phyloP scores from a whole-genome alignment of 2,113 vertebrate genomes.

The Pagrus major region DNA sequence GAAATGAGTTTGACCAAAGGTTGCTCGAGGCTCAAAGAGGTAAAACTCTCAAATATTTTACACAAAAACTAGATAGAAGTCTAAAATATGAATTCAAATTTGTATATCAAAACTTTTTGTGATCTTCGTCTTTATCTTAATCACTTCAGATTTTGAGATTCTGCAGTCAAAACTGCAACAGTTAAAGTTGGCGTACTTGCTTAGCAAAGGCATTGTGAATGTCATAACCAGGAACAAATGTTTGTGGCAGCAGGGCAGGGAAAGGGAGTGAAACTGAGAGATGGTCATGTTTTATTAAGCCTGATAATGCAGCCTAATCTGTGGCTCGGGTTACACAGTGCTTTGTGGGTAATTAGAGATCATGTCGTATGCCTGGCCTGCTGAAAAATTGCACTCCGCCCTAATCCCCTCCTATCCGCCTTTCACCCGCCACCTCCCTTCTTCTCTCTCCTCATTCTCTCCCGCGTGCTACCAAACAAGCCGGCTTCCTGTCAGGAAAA shows the following conservation, averaged over 20 bases:
- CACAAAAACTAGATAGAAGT: neutral
- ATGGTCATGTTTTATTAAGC: slow-evolving; percentile 84
- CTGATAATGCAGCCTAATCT: slow-evolving; percentile 79
- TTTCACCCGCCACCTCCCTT: slow-evolving; percentile 65
- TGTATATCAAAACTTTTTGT: neutral
- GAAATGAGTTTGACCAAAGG: neutral
- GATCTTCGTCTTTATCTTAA: neutral
- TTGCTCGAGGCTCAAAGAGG: neutral
- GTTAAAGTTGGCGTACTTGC: slow-evolving; percentile 12
- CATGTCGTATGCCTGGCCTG: slow-evolving; percentile 72
- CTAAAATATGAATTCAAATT: neutral
- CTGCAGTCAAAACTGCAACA: slow-evolving; percentile 29
- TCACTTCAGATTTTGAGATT: neutral
- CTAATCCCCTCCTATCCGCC: slow-evolving; percentile 75
- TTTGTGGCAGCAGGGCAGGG: slow-evolving; percentile 53
- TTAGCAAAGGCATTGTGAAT: slow-evolving; percentile 12
- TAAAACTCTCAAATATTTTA: neutral
- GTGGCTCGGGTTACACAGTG: slow-evolving; percentile 79
- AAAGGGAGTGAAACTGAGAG: slow-evolving; percentile 75
- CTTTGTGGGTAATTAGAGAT: slow-evolving; percentile 85
- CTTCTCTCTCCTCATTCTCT: slow-evolving; percentile 49
- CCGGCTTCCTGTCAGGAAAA: slow-evolving; percentile 49
- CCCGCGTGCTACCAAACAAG: slow-evolving; percentile 43
- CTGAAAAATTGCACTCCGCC: slow-evolving; percentile 78
- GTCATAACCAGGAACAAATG: slow-evolving; percentile 66